Evolutionary conservation across 2,113 vertebrate species (phyloP).

Genomic region (Oryzias woworae): DNA sequence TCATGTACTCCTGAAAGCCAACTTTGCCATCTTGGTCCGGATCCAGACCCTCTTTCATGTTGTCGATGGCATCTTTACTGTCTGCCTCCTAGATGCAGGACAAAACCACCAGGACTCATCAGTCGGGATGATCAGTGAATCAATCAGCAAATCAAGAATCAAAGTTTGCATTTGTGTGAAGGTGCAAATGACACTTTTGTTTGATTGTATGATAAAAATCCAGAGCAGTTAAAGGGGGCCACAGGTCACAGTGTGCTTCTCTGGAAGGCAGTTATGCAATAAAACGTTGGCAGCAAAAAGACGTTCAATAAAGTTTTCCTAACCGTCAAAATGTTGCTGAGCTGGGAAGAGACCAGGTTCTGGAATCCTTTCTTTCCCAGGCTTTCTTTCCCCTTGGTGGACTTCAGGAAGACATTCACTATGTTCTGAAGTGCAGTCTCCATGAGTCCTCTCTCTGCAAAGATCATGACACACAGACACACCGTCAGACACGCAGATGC

Average conservation of each 20-base stretch:
- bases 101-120: conserved; percentile 13
- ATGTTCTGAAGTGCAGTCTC: conserved; percentile 76
- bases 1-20: conserved; percentile 78
- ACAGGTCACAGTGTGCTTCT: not conserved
- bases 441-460: conserved; percentile 68
- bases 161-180: too few relatives aligned
- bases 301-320: conserved; percentile 46
- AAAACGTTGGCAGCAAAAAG: conserved; percentile 17
- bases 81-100: conserved; percentile 65
- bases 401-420: conserved; percentile 76
- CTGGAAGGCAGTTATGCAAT: conserved; percentile 24
- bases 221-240: conserved; percentile 1
- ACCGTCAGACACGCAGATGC: conserved; percentile 6
- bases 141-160: not conserved
- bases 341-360: conserved; percentile 70
- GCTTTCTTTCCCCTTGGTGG: conserved; percentile 71
- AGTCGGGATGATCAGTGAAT: conserved; percentile 28
- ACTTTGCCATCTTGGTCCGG: conserved; percentile 75
- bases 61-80: conserved; percentile 67
- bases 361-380: conserved; percentile 76
- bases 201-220: not conserved
- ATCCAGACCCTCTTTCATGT: conserved; percentile 72
- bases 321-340: conserved; percentile 77
- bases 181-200: not conserved
- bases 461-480: conserved; percentile 20